These are phyloP conservation scores for Nemapogon koenigi DNA, from an alignment of 2,888 invertebrate genomes.

Conservation along the genomic window DNA sequence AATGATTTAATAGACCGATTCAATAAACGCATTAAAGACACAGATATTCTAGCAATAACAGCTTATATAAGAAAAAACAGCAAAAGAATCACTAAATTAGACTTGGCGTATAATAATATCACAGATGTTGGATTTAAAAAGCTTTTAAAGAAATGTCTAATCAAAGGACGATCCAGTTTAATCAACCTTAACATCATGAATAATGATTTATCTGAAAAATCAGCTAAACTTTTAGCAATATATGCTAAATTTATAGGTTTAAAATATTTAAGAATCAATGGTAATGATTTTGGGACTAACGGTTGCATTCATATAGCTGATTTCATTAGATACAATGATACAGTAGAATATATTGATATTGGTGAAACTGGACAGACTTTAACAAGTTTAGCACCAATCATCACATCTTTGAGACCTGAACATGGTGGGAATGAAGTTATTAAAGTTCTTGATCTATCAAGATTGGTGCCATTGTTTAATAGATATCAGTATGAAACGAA, in stretches of 20 bases:
- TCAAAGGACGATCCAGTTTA: slow-evolving; percentile 49
- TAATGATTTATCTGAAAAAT: slow-evolving; percentile 53
- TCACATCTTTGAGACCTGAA: slow-evolving; percentile 48
- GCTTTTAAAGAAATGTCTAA: slow-evolving; percentile 41
- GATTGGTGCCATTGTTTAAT: slow-evolving; percentile 38
- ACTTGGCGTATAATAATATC: slow-evolving; percentile 64
- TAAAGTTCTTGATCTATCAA: slow-evolving; percentile 43
- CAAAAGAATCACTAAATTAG: slow-evolving; percentile 48
- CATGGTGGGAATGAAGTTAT: slow-evolving; percentile 35
- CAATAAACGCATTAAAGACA: slow-evolving; percentile 41
- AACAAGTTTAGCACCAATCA: slow-evolving; percentile 58
- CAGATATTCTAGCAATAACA: slow-evolving; percentile 56
- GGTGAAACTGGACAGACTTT: slow-evolving; percentile 65
- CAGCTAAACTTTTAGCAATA: slow-evolving; percentile 36
- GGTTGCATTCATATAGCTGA: slow-evolving; percentile 58
- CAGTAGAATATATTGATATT: slow-evolving; percentile 57
- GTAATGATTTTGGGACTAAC: slow-evolving; percentile 63
- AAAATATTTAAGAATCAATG: slow-evolving; percentile 59
- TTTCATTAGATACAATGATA: slow-evolving; percentile 47
- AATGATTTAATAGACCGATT: slow-evolving; percentile 48
- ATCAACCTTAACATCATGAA: slow-evolving; percentile 62
- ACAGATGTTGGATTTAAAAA: slow-evolving; percentile 53
- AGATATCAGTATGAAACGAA: slow-evolving; percentile 46
- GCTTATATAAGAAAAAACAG: slow-evolving; percentile 45
- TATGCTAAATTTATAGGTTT: slow-evolving; percentile 45